These are phyloP conservation scores for Spinibarbus caldwelli DNA, from an alignment of 2,797 vertebrate species.

Conservation along the genomic window DNA sequence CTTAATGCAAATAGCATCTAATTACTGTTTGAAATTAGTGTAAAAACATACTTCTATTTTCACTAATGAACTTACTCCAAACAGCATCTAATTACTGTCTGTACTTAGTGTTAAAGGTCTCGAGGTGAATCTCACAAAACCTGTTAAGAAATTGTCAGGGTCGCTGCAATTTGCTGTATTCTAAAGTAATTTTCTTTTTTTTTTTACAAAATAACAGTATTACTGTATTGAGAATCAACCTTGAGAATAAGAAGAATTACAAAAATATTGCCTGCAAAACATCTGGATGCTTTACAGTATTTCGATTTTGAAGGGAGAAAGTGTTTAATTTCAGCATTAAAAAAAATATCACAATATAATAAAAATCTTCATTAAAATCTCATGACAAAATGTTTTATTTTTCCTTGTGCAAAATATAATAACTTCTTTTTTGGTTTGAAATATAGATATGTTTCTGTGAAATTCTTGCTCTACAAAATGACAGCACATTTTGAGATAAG, in stretches of 20 bases:
- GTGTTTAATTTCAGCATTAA: not conserved
- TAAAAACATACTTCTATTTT: too few relatives aligned
- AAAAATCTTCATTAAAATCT: too few relatives aligned
- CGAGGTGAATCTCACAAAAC: not conserved
- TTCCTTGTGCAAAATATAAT: not conserved
- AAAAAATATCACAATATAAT: not conserved
- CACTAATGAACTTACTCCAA: not conserved
- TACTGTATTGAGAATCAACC: not conserved
- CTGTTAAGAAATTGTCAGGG: not conserved
- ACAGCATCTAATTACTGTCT: not conserved
- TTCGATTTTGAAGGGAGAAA: not conserved
- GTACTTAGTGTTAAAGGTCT: not conserved
- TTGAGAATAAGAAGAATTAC: not conserved
- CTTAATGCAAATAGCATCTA: not conserved
- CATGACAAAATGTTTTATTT: too few relatives aligned
- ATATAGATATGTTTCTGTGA: not conserved
- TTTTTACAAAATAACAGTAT: not conserved
- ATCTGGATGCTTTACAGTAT: not conserved
- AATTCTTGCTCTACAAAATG: not conserved
- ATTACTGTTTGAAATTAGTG: not conserved
- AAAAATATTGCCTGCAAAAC: not conserved
- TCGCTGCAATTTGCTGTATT: not conserved
- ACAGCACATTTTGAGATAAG: constrained; percentile 8
- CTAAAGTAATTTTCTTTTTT: not conserved
- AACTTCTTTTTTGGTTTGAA: not conserved